A percentile compares a stretch with the other conserved stretches of the same genome.
These are phyloP conservation scores for Laupala kohalensis DNA, from an alignment of 1,140 invertebrate species.

Conservation along the genomic window DNA sequence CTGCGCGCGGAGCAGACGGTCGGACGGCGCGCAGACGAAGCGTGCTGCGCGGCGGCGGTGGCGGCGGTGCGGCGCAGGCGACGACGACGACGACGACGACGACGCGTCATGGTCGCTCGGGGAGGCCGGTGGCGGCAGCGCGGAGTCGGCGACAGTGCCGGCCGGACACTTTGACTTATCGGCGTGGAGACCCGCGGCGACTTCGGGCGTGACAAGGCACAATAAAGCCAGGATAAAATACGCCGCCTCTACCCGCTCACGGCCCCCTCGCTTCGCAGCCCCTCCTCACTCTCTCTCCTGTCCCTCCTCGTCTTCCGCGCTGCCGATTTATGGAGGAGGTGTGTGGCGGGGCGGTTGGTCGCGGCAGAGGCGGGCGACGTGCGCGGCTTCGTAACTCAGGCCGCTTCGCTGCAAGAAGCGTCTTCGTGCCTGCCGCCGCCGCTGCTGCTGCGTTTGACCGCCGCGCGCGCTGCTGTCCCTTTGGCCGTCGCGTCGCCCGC, in stretches of 20 bases:
- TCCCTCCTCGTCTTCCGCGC: background rate
- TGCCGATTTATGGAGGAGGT: background rate
- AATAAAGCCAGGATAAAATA: constrained; percentile 11
- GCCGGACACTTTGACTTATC: constrained; percentile 8
- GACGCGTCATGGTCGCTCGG: background rate
- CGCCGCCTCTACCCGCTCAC: background rate
- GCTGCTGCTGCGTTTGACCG: background rate
- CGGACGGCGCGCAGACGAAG: background rate
- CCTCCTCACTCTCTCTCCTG: background rate
- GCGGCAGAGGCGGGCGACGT: background rate
- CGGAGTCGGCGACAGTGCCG: background rate
- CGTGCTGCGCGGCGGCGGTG: no score
- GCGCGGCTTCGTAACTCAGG: background rate
- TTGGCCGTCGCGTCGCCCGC: no score
- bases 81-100: no score
- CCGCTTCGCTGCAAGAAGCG: background rate
- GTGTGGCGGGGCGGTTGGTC: no score
- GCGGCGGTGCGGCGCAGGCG: no score
- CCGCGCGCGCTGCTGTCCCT: no score
- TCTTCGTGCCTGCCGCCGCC: no score
- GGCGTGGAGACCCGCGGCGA: background rate
- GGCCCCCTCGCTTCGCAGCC: background rate
- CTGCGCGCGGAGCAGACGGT: no score
- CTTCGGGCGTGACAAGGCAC: constrained; percentile 8
- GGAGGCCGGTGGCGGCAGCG: background rate